phyloP scores from a whole-genome alignment of 2,888 invertebrate genomes.

The Lochmaea crataegi region DNA sequence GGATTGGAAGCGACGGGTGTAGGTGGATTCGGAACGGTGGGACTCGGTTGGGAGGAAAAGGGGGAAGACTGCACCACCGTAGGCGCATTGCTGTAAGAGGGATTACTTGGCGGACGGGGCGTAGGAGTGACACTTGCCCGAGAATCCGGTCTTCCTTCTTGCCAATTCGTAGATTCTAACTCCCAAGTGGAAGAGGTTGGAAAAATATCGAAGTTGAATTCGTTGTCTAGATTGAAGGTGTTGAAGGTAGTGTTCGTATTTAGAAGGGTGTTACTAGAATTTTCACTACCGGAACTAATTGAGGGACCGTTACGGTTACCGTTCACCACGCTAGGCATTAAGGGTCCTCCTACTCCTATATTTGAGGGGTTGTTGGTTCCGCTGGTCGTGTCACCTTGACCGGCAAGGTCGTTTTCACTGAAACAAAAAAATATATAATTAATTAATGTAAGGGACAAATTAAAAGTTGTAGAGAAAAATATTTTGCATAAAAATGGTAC shows the following conservation, averaged over 20 bases:
- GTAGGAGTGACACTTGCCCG: slow-evolving; percentile 73
- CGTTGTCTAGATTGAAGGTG: slow-evolving; percentile 58
- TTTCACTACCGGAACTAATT: slow-evolving; percentile 57
- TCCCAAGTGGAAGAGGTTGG: slow-evolving; percentile 73
- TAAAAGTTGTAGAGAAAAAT: too few relatives aligned
- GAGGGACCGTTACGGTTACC: slow-evolving; percentile 66
- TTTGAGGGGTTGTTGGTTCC: slow-evolving; percentile 55
- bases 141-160: slow-evolving; percentile 70
- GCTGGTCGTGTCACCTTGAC: slow-evolving; percentile 60
- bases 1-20: slow-evolving; percentile 55
- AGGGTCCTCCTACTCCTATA: slow-evolving; percentile 73
- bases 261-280: slow-evolving; percentile 54
- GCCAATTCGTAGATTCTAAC: slow-evolving; percentile 61
- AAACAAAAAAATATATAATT: slow-evolving; percentile 19
- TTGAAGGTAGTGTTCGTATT: slow-evolving; percentile 47
- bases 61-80: slow-evolving; percentile 64
- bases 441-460: too few relatives aligned
- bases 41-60: slow-evolving; percentile 68
- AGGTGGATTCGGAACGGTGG: slow-evolving; percentile 63
- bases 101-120: slow-evolving; percentile 61
- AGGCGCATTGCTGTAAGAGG: slow-evolving; percentile 52
- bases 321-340: slow-evolving; percentile 80
- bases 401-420: slow-evolving; percentile 61
- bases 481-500: too few relatives aligned
- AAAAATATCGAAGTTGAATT: slow-evolving; percentile 67